phyloP scores from a whole-genome alignment of 2,113 vertebrate genomes.

The Ameiurus melas region DNA sequence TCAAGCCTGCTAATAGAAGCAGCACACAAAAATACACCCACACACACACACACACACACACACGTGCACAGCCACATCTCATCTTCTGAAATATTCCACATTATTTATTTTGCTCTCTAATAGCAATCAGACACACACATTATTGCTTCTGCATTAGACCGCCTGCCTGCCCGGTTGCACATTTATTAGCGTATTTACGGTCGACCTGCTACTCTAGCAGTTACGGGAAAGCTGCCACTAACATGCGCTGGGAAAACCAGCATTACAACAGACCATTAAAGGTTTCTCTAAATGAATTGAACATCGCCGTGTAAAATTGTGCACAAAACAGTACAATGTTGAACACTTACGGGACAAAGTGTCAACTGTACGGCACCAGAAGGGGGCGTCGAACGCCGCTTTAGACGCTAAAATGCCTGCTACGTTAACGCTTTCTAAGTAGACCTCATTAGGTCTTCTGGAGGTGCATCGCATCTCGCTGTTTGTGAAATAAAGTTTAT shows the following conservation, averaged over 20 bases:
- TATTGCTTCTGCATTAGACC: neutral
- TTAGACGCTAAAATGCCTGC: neutral
- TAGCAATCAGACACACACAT: neutral
- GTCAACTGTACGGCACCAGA: neutral
- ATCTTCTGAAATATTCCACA: neutral
- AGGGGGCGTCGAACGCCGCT: neutral
- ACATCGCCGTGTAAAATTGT: neutral
- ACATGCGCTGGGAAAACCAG: neutral
- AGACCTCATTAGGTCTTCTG: neutral
- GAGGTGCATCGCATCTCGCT: neutral
- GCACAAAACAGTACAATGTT: neutral
- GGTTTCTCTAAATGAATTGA: neutral
- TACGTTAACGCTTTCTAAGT: neutral
- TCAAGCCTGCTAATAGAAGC: slow-evolving; percentile 50
- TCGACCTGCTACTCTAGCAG: neutral
- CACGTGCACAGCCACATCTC: neutral
- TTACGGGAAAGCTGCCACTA: neutral
- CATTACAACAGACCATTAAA: neutral
- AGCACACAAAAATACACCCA: neutral
- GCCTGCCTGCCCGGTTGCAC: neutral
- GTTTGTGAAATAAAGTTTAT: neutral
- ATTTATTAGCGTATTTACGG: neutral
- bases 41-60: neutral
- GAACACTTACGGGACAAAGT: neutral
- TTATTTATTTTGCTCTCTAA: neutral